Evolutionary conservation across 2,797 vertebrate genomes (phyloP).

Genomic region (Moxostoma hubbsi): DNA sequence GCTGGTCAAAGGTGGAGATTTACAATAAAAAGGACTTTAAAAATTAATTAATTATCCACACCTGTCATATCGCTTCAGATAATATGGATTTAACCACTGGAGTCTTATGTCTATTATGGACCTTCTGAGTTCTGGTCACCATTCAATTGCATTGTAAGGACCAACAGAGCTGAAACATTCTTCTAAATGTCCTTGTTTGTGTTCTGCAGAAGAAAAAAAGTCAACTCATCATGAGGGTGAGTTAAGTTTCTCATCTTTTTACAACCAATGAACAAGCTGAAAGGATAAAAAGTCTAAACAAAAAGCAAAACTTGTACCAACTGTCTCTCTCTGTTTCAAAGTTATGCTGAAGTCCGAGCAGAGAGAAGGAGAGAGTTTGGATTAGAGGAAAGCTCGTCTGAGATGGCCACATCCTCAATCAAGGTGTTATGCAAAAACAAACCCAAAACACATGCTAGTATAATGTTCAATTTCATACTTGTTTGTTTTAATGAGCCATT

Average conservation of each 20-base stretch:
- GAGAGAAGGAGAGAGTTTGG: conserved; percentile 80
- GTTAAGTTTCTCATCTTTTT: background rate
- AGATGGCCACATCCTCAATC: conserved; percentile 74
- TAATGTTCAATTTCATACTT: too few species aligned
- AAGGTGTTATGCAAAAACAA: conserved; percentile 66
- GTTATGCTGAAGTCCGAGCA: conserved; percentile 83
- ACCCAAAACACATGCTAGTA: background rate
- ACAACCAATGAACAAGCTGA: background rate
- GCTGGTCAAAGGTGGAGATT: too few species aligned
- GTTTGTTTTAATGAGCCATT: too few species aligned
- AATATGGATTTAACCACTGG: too few species aligned
- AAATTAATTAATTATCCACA: too few species aligned
- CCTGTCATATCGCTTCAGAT: too few species aligned
- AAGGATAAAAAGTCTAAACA: background rate
- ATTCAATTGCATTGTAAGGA: too few species aligned
- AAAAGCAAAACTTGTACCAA: conserved; percentile 9
- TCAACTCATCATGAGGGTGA: background rate
- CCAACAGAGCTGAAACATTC: background rate
- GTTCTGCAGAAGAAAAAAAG: background rate
- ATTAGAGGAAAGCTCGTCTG: conserved; percentile 77
- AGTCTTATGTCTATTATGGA: too few species aligned
- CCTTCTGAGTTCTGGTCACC: too few species aligned
- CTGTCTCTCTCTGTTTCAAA: conserved; percentile 49
- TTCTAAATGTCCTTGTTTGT: background rate
- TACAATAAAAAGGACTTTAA: too few species aligned